phyloP scores from a whole-genome alignment of 30 jellyfish, hydroid and myxozoan species.

The Turritopsis rubra region DNA sequence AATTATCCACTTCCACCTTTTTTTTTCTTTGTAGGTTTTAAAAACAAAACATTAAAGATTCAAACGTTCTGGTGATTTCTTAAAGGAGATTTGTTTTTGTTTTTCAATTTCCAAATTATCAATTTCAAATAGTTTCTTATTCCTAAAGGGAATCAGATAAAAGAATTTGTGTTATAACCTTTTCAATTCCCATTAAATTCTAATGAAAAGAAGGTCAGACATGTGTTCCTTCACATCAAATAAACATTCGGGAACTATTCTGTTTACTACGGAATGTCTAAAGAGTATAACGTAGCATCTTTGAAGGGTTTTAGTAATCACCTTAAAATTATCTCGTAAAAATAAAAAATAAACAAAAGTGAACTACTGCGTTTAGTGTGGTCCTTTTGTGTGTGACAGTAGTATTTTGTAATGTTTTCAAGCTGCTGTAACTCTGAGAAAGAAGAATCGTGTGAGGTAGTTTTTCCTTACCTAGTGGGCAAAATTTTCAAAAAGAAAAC shows the following conservation, averaged over 20 bases:
- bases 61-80: no score
- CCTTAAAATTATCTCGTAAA: not conserved
- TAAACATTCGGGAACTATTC: not conserved
- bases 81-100: no score
- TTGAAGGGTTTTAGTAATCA: not conserved
- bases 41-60: not conserved
- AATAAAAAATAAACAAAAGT: no score
- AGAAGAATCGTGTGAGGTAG: conserved; percentile 11
- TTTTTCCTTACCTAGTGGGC: not conserved
- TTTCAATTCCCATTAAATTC: not conserved
- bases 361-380: not conserved
- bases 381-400: not conserved
- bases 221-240: not conserved
- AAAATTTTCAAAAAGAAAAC: not conserved
- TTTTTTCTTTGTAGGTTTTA: not conserved
- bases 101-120: not conserved
- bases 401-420: not conserved
- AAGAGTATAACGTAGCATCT: not conserved
- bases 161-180: not conserved
- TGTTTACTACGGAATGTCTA: not conserved
- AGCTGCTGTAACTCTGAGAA: not conserved
- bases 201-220: not conserved
- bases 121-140: no score
- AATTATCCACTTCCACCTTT: not conserved
- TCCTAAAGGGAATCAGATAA: not conserved